Evolutionary conservation across 2,113 vertebrate species (phyloP), one percentile per base, ranked within the genome.

Genomic region (Dicerorhinus sumatrensis): DNA sequence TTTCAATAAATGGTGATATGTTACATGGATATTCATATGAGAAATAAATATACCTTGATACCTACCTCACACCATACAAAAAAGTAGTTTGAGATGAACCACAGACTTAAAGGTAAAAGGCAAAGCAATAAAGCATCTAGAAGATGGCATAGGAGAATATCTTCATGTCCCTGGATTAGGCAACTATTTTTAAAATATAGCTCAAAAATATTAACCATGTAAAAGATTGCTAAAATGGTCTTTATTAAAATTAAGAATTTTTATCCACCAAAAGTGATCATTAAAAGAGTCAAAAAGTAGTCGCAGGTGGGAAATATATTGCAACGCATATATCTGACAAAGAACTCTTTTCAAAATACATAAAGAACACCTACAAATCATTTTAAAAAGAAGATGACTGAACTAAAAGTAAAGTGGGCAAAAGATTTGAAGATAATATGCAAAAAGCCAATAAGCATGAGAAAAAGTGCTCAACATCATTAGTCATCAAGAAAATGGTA

Each of bases 241-340:
- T 94, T 87, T 69, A 90, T 86, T 91, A 82, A 97, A 63, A 91
- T 93, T 58, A 60, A 36, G 39, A 72, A 70, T 8, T 80, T 91
- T 75, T 63, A 29, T 69, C 14, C 2, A 31, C 4, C 27, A 63
- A 69, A 76, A 84, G 21, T 5, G 1, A 91, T 51, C 42, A 81
- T 63, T 79, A 39, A 54, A 33, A 72, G 21, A 60, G n/a, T 91
- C 3, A 72, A 92, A 87, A 79, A n/a, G 20, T 42, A 77, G 10
- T 51, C 18, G 42, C 0, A 60, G 20, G 27, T 82, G 31, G 7
- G 4, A 79, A 95, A 91, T 70, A 63, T 51, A 42, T 29, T 83
- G 36, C 20, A 91, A 11, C 73, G 13, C 4, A 46, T 29, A 17
- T 4, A 73, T 21, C 31, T 94, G 29, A 79, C 21, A 89, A 85